Percentiles rank a stretch among this genome's conserved stretches.
These are phyloP conservation scores for Epizoanthus ramosus DNA, from an alignment of 92 coral and sea anemone species.

Conservation along the genomic window DNA sequence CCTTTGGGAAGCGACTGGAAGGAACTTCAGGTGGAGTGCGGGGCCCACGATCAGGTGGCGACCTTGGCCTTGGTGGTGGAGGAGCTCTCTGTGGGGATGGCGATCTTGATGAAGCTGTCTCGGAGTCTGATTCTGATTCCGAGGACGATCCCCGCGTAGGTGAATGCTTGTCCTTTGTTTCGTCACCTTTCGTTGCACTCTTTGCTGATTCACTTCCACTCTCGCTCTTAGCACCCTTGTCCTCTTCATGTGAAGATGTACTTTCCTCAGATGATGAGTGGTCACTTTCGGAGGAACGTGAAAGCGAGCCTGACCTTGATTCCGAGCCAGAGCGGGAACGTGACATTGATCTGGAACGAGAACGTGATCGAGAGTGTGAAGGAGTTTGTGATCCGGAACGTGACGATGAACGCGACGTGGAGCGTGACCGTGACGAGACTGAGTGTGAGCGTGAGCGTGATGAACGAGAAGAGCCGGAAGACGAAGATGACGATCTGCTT, in stretches of 20 bases:
- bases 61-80: conserved; percentile 39
- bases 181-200: conserved; percentile 38
- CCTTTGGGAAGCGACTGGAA: conserved; percentile 43
- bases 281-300: conserved; percentile 80
- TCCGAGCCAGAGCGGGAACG: conserved; percentile 39
- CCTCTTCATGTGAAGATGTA: conserved; percentile 8
- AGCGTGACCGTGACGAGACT: conserved; percentile 55
- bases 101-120: conserved; percentile 45
- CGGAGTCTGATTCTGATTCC: conserved; percentile 50
- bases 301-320: conserved; percentile 50
- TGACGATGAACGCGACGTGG: conserved; percentile 83
- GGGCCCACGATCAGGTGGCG: conserved; percentile 47
- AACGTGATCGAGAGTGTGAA: conserved; percentile 78
- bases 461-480: conserved; percentile 81
- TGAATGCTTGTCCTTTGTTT: conserved; percentile 27
- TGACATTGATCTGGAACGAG: conserved; percentile 59
- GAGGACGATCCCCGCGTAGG: conserved; percentile 56
- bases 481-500: conserved; percentile 75
- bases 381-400: conserved; percentile 89
- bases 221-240: conserved; percentile 17
- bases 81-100: conserved; percentile 43
- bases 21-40: conserved; percentile 62
- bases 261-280: conserved; percentile 52
- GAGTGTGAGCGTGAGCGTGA: conserved; percentile 51
- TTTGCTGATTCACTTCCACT: conserved; percentile 40